phyloP scores from a whole-genome alignment of 2,888 invertebrate species.

The Lochmaea crataegi region DNA sequence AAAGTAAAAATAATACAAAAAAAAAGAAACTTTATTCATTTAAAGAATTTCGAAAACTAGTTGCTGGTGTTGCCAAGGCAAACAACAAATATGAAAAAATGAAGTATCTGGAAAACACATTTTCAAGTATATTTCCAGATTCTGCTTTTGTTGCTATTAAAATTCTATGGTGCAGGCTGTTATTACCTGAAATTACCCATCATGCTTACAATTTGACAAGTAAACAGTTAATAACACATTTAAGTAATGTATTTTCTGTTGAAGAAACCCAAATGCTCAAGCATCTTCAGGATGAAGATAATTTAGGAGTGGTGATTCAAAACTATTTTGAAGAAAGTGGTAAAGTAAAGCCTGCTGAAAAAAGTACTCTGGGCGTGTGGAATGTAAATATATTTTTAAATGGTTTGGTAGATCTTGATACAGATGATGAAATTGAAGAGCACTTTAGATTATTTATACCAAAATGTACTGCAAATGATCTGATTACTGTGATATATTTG shows the following conservation, averaged over 20 bases:
- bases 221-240: conserved; percentile 90
- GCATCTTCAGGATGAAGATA: conserved; percentile 82
- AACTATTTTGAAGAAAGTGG: conserved; percentile 78
- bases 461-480: conserved; percentile 83
- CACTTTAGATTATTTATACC: conserved; percentile 80
- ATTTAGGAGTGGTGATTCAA: conserved; percentile 88
- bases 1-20: background rate
- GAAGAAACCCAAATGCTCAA: conserved; percentile 85
- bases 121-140: conserved; percentile 70
- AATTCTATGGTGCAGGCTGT: conserved; percentile 81
- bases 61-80: conserved; percentile 80
- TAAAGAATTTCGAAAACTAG: conserved; percentile 80
- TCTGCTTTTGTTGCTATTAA: conserved; percentile 72
- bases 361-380: conserved; percentile 79
- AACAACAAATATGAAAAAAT: conserved; percentile 87
- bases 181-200: conserved; percentile 85
- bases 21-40: conserved; percentile 74
- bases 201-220: conserved; percentile 87
- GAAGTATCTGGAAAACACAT: conserved; percentile 74
- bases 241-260: conserved; percentile 80
- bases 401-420: conserved; percentile 79
- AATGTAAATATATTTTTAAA: conserved; percentile 83
- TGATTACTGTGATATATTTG: conserved; percentile 84
- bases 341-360: conserved; percentile 70
- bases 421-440: conserved; percentile 81